Base-by-base conservation (phyloP, 2,888 invertebrate species). In the Drosophila cognata region DNA sequence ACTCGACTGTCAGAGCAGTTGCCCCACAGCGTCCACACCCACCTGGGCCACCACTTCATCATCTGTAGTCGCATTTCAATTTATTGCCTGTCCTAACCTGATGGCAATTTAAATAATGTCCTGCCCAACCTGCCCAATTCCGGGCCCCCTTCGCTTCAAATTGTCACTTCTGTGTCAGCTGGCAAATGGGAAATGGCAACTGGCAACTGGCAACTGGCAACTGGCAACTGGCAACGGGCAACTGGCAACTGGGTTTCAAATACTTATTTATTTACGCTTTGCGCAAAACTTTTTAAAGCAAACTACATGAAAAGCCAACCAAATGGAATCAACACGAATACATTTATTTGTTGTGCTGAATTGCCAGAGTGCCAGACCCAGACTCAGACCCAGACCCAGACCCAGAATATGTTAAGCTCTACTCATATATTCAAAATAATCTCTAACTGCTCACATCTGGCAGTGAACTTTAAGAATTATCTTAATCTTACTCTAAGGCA, bases 91-190 rank as follows among this genome's bases (percentile, higher is more conserved):
- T 83, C 83, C 81, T 68, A 82, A 83, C 70, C 82, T 82, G 82
- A 83, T 83, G 82, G 78, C 74, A 79, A 82, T 83, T 82, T 83
- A 82, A 82, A 82, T 82, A 82, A 83, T 83, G 83, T 76, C 83
- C 77, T 79, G 62, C 65, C 71, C 53, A 35, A 31, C 58, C 53
- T 48, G 60, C 48, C 48, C 36, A 11, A 31, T 29, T 4, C 38
- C 21, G 2, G 11, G 10, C 41, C 41, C 48, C 6, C 25, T 4
- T 11, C 48, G 18, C 29, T 21, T 21, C 29, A 64, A 59, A 71
- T 79, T 79, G 80, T 78, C 76, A 75, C 64, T 60, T 46, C 10
- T 58, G 66, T 62, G 60, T 41, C 77, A 78, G 74, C 74, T 77
- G 78, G 69, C 38, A 33, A 52, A 52, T 52, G 38, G 48, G 28